phyloP scores from a whole-genome alignment of 2,888 invertebrate species.

The Drosophila suboccidentalis region DNA sequence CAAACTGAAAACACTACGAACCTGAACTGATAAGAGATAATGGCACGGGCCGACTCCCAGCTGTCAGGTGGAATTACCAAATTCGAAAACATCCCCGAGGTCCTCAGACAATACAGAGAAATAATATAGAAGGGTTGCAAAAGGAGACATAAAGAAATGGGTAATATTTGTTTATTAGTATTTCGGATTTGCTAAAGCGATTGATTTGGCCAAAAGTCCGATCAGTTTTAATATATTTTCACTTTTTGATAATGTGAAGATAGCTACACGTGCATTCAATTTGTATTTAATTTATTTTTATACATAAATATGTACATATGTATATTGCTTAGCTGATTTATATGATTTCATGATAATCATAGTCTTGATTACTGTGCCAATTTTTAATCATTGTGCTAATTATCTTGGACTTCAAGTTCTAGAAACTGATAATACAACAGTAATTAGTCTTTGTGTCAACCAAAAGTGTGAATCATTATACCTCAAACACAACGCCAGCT shows the following conservation, averaged over 20 bases:
- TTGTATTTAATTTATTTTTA: conserved; percentile 14
- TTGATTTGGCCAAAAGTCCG: conserved; percentile 39
- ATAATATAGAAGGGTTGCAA: not conserved
- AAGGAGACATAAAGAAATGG: not conserved
- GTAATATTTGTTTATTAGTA: conserved; percentile 20
- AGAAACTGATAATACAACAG: conserved; percentile 51
- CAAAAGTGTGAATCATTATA: conserved; percentile 40
- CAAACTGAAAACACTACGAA: conserved; percentile 28
- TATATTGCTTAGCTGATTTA: not conserved
- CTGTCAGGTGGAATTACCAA: conserved; percentile 42
- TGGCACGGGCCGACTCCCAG: conserved; percentile 47
- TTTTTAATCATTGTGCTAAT: conserved; percentile 51
- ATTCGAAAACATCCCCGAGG: conserved; percentile 16
- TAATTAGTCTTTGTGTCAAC: conserved; percentile 46
- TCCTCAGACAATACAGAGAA: conserved; percentile 3
- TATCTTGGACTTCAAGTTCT: conserved; percentile 46
- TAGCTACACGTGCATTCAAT: conserved; percentile 58
- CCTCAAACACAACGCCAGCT: not conserved
- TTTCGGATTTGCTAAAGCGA: not conserved
- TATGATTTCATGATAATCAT: conserved; percentile 20
- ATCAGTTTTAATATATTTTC: conserved; percentile 1
- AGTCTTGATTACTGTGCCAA: conserved; percentile 28
- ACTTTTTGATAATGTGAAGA: conserved; percentile 21
- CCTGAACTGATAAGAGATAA: conserved; percentile 63
- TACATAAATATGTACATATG: not conserved